Percentiles rank a stretch among this genome's conserved stretches.
These are phyloP conservation scores for Drosophila kepulauana DNA, from an alignment of 1,140 invertebrate species.

Conservation along the genomic window DNA sequence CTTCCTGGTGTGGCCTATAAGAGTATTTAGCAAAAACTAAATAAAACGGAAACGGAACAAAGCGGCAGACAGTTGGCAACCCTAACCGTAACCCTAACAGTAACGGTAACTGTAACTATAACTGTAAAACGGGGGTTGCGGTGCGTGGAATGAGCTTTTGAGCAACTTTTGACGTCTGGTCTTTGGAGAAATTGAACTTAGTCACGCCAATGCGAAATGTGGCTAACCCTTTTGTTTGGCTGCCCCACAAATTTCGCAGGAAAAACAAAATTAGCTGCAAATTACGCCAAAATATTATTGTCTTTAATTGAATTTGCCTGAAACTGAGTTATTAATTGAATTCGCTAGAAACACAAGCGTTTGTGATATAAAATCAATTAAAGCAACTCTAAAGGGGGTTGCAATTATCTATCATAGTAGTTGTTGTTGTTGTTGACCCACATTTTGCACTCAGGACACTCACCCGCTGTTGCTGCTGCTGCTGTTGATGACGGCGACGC, in stretches of 20 bases:
- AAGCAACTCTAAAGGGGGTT: conserved; percentile 6
- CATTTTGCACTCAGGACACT: conserved; percentile 43
- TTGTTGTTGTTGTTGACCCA: conserved; percentile 54
- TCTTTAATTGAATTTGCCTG: conserved; percentile 51
- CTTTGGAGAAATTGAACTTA: conserved; percentile 72
- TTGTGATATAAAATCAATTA: conserved; percentile 27
- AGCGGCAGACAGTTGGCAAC: conserved; percentile 61
- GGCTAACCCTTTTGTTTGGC: conserved; percentile 60
- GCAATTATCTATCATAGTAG: background rate
- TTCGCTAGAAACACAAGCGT: conserved; percentile 50
- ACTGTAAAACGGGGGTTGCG: background rate
- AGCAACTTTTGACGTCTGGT: conserved; percentile 46
- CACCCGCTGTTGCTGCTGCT: conserved; percentile 30
- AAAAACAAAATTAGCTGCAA: conserved; percentile 73
- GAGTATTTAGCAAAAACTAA: conserved; percentile 30
- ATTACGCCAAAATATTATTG: conserved; percentile 72
- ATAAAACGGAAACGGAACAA: conserved; percentile 72
- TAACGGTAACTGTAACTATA: conserved; percentile 17
- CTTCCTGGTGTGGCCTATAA: conserved; percentile 38
- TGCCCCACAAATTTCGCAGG: conserved; percentile 59
- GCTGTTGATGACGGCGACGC: conserved; percentile 35
- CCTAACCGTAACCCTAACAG: conserved; percentile 28
- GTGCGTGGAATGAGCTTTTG: conserved; percentile 20
- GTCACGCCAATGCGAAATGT: conserved; percentile 70
- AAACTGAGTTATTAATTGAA: conserved; percentile 60